These are phyloP conservation scores for Oophaga pumilio DNA, from an alignment of 2,113 vertebrate genomes.

Conservation along the genomic window DNA sequence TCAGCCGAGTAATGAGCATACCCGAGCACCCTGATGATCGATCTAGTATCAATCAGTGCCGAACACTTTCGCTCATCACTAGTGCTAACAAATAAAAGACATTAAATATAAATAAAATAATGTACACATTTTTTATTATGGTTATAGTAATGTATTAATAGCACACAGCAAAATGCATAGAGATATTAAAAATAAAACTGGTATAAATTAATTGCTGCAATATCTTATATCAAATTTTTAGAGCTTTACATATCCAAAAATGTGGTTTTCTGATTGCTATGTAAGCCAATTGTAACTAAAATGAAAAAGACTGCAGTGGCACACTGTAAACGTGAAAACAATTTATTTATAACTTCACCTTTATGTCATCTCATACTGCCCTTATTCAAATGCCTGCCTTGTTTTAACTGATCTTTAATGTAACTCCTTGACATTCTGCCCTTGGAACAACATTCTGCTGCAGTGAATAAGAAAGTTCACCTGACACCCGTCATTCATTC, in stretches of 20 bases:
- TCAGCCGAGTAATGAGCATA: too few species aligned
- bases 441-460: neutral
- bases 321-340: too few species aligned
- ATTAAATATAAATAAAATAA: too few species aligned
- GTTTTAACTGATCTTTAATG: neutral
- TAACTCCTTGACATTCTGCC: neutral
- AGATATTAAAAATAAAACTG: neutral
- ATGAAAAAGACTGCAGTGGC: neutral
- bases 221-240: neutral
- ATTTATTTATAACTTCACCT: conserved; percentile 31
- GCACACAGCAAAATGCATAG: too few species aligned
- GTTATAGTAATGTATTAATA: too few species aligned
- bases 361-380: neutral
- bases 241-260: too few species aligned
- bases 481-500: conserved; percentile 7
- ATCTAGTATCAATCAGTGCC: too few species aligned
- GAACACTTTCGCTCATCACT: too few species aligned
- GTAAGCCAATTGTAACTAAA: neutral
- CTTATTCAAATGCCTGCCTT: neutral
- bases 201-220: too few species aligned
- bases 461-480: neutral
- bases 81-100: too few species aligned
- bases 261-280: neutral
- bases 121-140: too few species aligned
- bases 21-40: too few species aligned